Percentiles rank a stretch among this genome's conserved stretches.
Evolutionary conservation across 2,113 vertebrate species (phyloP).

Genomic region (Stomatorhinus ivindoensis): DNA sequence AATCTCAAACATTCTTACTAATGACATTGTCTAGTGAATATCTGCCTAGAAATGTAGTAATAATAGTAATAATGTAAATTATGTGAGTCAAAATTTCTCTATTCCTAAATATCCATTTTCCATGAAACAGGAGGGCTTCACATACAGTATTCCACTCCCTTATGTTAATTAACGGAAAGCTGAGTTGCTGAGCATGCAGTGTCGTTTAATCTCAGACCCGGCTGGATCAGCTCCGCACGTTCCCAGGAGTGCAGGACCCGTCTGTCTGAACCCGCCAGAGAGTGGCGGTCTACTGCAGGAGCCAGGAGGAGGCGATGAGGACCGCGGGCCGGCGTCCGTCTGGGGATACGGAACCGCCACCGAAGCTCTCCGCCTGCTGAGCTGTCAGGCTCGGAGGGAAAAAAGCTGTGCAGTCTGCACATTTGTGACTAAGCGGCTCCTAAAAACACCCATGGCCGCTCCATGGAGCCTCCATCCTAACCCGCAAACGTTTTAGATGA

Average conservation of each 20-base stretch:
- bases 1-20: neutral
- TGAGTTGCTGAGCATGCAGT: neutral
- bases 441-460: neutral
- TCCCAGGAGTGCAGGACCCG: neutral
- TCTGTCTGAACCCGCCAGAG: neutral
- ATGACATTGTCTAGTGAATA: neutral
- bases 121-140: neutral
- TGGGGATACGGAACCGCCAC: neutral
- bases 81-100: neutral
- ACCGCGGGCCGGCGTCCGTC: neutral
- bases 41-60: neutral
- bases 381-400: neutral
- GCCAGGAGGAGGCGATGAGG: neutral
- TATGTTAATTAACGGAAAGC: neutral
- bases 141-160: neutral
- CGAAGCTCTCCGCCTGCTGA: neutral
- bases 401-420: neutral
- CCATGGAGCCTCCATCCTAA: neutral
- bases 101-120: neutral
- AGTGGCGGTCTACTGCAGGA: neutral
- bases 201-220: neutral
- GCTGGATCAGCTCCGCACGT: neutral
- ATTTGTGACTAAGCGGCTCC: slow-evolving; percentile 1
- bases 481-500: slow-evolving; percentile 5
- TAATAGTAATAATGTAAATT: too few species aligned